Conservation (phyloP, 2,888 invertebrate species). For the Sipha maydis region DNA sequence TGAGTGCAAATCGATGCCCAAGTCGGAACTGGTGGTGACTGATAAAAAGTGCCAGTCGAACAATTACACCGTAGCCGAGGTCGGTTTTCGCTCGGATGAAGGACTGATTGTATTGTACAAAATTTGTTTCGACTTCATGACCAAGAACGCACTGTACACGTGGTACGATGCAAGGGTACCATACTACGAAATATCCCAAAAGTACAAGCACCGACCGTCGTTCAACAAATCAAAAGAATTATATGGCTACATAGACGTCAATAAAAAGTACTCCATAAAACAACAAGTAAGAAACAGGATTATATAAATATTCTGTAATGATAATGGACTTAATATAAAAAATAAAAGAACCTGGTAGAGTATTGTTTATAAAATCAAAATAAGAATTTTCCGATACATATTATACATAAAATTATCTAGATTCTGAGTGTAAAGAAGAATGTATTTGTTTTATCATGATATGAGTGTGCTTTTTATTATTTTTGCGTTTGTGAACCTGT, state of each 20-base stretch:
- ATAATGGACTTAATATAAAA: background rate
- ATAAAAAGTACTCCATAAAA: constrained; percentile 27
- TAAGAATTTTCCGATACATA: too few relatives aligned
- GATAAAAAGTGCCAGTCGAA: constrained; percentile 1
- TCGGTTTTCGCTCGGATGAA: constrained; percentile 15
- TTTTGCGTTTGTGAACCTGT: too few relatives aligned
- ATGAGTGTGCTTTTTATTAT: too few relatives aligned
- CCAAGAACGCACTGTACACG: constrained; percentile 43
- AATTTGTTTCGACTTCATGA: constrained; percentile 40
- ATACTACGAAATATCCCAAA: constrained; percentile 16
- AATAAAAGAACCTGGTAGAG: too few relatives aligned
- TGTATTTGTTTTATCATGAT: too few relatives aligned
- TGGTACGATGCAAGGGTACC: constrained; percentile 42
- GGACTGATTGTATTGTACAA: constrained; percentile 12
- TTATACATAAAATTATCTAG: too few relatives aligned
- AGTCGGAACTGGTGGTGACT: constrained; percentile 26
- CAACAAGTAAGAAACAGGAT: constrained; percentile 23
- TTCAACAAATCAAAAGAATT: background rate
- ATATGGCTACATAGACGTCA: constrained; percentile 40
- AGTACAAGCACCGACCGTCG: background rate
- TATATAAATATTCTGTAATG: background rate
- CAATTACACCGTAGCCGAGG: constrained; percentile 31
- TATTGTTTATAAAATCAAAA: too few relatives aligned
- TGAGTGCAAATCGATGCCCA: constrained; percentile 24
- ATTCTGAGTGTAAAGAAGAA: too few relatives aligned